Evolutionary conservation across 2,888 invertebrate genomes (phyloP), one percentile per base, ranked within the genome.

Genomic region (Crepidodera aurea): DNA sequence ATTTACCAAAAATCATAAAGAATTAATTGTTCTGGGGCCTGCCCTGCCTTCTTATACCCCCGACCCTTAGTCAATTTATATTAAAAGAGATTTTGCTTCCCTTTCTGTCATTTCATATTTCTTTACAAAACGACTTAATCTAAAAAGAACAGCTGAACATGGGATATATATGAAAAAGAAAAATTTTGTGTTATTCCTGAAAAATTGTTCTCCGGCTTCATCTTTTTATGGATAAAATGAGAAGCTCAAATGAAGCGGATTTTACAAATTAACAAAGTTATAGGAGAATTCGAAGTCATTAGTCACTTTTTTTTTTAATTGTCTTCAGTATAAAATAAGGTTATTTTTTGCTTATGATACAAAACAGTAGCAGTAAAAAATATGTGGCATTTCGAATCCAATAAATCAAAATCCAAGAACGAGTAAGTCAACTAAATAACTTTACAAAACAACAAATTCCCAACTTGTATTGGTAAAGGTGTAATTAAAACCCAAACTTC

Each of bases 81-180:
- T 67, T 64, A 65, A 61, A 63, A 67, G 65, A 62, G 67, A 67
- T 67, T 67, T 67, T 48, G 48, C 27, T 48, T 67, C 65, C 61
- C 63, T 59, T 56, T 65, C 67, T 67, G 67, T 67, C 67, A 63
- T 67, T 67, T 61, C 67, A 67, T 67, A 67, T 67, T 64, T 65
- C 65, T 67, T 62, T 63, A 55, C 63, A 60, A 51, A 57, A 44
- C 59, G 59, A 65, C 61, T 61, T 65, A 65, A 65, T 67, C 67
- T 64, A 42, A 64, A 60, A 62, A 61, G 65, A 65, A 65, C 61
- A 64, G 61, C 61, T 62, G 64, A 62, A 66, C 56, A 60, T 39
- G 60, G 60, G 55, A 56, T 64, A 58, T 62, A 64, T 64, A 60
- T 54, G 57, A 54, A 64, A 60, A 62, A 60, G 64, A 59, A 62